Evolutionary conservation across 2,797 vertebrate species (phyloP).

Genomic region (Eutrigla gurnardus): DNA sequence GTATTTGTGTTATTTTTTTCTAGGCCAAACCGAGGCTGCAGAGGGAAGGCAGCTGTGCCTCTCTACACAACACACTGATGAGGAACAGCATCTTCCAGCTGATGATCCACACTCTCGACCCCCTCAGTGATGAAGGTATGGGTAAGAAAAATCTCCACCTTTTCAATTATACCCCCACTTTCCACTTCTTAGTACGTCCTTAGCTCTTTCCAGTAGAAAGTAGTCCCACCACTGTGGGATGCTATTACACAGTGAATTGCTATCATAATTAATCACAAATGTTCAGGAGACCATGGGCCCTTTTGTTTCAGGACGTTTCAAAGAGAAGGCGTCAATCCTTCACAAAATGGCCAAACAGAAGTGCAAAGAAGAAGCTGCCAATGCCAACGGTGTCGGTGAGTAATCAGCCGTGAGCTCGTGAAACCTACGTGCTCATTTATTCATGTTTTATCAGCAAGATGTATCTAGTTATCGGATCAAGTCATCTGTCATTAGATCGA

Average conservation of each 20-base stretch:
- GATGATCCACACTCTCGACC: conserved; percentile 98
- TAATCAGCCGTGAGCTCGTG: background rate
- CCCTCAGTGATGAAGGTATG: conserved; percentile 91
- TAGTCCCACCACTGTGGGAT: background rate
- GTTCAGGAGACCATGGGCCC: background rate
- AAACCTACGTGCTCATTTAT: too few relatives aligned
- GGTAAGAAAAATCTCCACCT: background rate
- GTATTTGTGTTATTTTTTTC: conserved; percentile 3
- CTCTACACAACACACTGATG: conserved; percentile 97
- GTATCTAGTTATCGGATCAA: background rate
- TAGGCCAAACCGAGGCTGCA: conserved; percentile 95
- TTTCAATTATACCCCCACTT: background rate
- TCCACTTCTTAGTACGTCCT: background rate
- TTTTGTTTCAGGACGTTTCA: conserved; percentile 89
- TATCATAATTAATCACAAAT: background rate
- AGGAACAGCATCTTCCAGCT: conserved; percentile 99
- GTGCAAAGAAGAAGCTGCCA: conserved; percentile 88
- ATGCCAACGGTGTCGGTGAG: conserved; percentile 89
- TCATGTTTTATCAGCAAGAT: too few relatives aligned
- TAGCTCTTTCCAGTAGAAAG: background rate
- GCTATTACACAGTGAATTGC: too few relatives aligned
- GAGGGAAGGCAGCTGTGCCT: conserved; percentile 95
- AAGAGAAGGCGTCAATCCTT: conserved; percentile 95
- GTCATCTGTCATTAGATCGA: background rate
- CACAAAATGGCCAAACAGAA: conserved; percentile 97